Conservation (phyloP, 1,140 invertebrate genomes). For the Mactra quadrangularis region DNA sequence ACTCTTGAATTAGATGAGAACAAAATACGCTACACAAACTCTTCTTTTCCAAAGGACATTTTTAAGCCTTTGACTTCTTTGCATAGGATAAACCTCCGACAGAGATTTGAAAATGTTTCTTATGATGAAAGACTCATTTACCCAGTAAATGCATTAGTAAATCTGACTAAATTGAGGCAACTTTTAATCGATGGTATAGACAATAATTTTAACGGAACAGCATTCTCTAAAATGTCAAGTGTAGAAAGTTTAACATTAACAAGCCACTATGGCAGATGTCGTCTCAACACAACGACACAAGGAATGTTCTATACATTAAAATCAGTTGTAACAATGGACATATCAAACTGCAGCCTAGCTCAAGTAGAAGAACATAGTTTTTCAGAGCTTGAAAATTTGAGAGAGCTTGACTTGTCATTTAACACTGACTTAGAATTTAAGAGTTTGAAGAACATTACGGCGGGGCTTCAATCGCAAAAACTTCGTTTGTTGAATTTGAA, state of each 20-base stretch:
- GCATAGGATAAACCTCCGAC: not conserved
- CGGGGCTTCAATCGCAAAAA: not conserved
- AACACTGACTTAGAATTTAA: slow-evolving; percentile 22
- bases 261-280: slow-evolving; percentile 1
- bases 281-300: not conserved
- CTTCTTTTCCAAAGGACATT: not conserved
- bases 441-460: slow-evolving; percentile 2
- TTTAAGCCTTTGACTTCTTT: slow-evolving; percentile 2
- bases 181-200: slow-evolving; percentile 11
- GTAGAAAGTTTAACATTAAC: not conserved
- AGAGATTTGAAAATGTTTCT: not conserved
- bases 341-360: not conserved
- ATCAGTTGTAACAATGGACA: not conserved
- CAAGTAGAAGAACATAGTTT: slow-evolving; percentile 5
- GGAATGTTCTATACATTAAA: slow-evolving; percentile 4
- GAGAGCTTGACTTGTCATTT: not conserved
- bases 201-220: not conserved
- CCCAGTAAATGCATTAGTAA: not conserved
- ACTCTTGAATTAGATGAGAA: slow-evolving; percentile 16
- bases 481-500: not conserved
- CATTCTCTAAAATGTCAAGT: not conserved
- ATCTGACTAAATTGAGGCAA: slow-evolving; percentile 2
- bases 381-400: slow-evolving; percentile 10
- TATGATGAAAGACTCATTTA: not conserved
- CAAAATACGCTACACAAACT: not conserved